These are phyloP conservation scores for Mormoops blainvillei DNA, from an alignment of 2,113 vertebrate species.

Conservation along the genomic window DNA sequence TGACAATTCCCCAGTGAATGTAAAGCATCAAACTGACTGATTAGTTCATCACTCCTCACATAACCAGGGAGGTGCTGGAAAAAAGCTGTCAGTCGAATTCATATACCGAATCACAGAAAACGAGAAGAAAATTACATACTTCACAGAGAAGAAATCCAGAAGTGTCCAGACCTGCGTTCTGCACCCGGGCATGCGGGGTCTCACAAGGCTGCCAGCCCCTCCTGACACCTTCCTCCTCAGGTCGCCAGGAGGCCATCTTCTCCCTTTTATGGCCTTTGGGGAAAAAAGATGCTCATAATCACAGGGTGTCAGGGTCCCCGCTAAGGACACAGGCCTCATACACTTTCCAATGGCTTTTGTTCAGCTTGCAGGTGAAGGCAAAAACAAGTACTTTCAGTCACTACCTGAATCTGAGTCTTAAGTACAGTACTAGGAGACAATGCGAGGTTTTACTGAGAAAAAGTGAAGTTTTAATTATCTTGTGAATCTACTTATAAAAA, in stretches of 20 bases:
- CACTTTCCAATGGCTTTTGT: background rate
- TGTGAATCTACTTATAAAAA: constrained; percentile 84
- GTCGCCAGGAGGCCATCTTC: background rate
- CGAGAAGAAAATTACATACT: background rate
- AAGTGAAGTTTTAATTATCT: constrained; percentile 85
- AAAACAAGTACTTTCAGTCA: background rate
- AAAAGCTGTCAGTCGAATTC: background rate
- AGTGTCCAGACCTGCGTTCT: background rate
- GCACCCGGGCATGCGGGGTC: fast-evolving
- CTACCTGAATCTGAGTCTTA: constrained; percentile 34
- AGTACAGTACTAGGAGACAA: constrained; percentile 77
- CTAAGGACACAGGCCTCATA: background rate
- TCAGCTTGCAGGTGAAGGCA: background rate
- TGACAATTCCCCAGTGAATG: background rate
- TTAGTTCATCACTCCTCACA: background rate
- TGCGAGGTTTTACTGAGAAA: constrained; percentile 80
- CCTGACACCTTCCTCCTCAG: background rate
- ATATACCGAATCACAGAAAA: background rate
- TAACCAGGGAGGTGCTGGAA: background rate
- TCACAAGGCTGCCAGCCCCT: background rate
- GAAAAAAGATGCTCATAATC: background rate
- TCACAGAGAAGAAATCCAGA: background rate
- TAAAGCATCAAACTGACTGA: background rate
- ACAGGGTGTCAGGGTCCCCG: background rate
- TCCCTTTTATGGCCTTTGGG: background rate